Conservation (phyloP, 1,140 invertebrate genomes). For the Drosophila watanabei region DNA sequence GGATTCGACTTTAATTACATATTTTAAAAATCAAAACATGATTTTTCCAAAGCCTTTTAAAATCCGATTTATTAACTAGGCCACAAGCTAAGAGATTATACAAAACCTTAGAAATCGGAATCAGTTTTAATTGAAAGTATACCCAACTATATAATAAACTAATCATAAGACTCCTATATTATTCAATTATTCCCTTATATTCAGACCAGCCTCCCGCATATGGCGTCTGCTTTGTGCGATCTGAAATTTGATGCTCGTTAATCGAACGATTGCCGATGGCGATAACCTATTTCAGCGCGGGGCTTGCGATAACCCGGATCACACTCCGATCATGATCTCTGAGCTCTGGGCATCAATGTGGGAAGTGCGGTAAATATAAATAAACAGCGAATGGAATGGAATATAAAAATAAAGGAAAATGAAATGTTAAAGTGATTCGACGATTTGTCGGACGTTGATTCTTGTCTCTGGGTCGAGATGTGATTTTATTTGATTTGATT, state of each 20-base stretch:
- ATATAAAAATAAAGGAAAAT: conserved; percentile 11
- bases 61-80: not conserved
- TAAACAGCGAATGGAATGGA: conserved; percentile 7
- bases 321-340: conserved; percentile 68
- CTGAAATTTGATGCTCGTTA: conserved; percentile 57
- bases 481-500: conserved; percentile 44
- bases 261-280: conserved; percentile 60
- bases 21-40: too few species aligned
- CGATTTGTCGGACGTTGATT: conserved; percentile 65
- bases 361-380: conserved; percentile 57
- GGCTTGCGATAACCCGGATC: conserved; percentile 55
- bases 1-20: too few species aligned
- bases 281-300: conserved; percentile 71
- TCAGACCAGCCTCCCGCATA: conserved; percentile 2
- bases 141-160: too few species aligned
- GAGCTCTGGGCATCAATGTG: conserved; percentile 60
- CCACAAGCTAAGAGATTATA: not conserved
- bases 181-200: conserved; percentile 1
- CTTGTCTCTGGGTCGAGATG: conserved; percentile 39
- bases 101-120: not conserved
- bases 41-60: too few species aligned
- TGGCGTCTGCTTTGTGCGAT: conserved; percentile 18
- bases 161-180: not conserved
- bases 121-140: not conserved
- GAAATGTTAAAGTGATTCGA: conserved; percentile 49